Base-by-base conservation (phyloP, 2,113 vertebrate genomes). In the Cyprinodon brontotheroides region DNA sequence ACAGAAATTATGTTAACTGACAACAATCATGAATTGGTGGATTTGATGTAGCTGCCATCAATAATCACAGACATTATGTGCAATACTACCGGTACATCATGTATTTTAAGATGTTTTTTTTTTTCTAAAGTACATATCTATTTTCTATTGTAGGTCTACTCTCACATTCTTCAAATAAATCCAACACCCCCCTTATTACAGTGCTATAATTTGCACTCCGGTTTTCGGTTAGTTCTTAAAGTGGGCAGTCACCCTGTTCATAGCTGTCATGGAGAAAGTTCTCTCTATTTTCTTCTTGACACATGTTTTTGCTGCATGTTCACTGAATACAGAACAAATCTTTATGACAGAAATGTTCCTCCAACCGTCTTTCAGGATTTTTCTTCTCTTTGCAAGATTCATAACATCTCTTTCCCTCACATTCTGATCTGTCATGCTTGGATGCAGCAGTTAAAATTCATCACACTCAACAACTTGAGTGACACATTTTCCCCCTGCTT, bases 401-500 rank as follows among this genome's bases (percentile, higher is more conserved):
- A 75, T 73, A 79, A 70, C 63, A 40, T 29, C 4, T n/a, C 29
- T 78, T 82, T 80, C 40, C 65, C 36, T 71, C 63, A n/a, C 68
- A 61, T 76, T 85, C 65, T 43, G 72, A 75, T 76, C 65, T 73
- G 74, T 11, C 60, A 11, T 48, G 60, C 68, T 68, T 72, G 40
- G 67, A 68, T 60, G 40, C 48, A 0, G 4, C 74, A 60, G 62
- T 40, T 66, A 78, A 82, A 83, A 83, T 82, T 63, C 37, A 81
- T 85, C 72, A 75, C 20, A 77, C 68, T 77, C 37, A 68, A 68
- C 77, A 53, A 38, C 75, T 29, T 75, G 61, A 79, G 65, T 77
- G 84, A 68, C 75, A 65, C 47, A 68, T 77, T 85, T 83, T 50
- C 61, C 50, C 57, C 74, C 48, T 61, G 38, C 65, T 41, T 61